Conservation (phyloP, 2,888 invertebrate genomes). For the Drosophila kokeensis region DNA sequence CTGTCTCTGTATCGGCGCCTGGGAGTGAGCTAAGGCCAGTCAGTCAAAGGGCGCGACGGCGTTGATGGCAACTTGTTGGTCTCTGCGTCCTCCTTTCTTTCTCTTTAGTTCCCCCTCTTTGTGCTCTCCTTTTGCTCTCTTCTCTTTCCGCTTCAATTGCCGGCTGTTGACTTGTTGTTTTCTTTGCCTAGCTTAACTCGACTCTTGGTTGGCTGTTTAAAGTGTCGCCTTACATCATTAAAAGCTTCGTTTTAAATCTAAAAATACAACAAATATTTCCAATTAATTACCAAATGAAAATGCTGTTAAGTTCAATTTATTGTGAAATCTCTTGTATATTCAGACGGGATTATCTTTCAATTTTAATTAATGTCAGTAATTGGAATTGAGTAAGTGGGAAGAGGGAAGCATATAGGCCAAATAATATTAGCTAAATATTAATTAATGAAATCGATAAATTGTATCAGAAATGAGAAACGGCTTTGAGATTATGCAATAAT, state of each 20-base stretch:
- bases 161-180: slow-evolving; percentile 13
- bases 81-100: neutral
- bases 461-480: slow-evolving; percentile 5
- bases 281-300: neutral
- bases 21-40: slow-evolving; percentile 22
- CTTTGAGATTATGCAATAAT: slow-evolving; percentile 27
- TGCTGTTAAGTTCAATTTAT: neutral
- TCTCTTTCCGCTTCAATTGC: slow-evolving; percentile 6
- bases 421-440: neutral
- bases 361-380: neutral
- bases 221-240: slow-evolving; percentile 66
- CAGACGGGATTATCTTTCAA: neutral
- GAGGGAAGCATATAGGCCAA: neutral
- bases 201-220: slow-evolving; percentile 21
- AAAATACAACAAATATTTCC: slow-evolving; percentile 5
- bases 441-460: neutral
- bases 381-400: neutral
- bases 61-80: slow-evolving; percentile 56
- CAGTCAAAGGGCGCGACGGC: slow-evolving; percentile 28
- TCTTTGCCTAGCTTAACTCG: slow-evolving; percentile 33
- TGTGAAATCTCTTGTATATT: neutral
- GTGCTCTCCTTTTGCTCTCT: neutral
- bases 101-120: neutral
- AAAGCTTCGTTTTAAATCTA: slow-evolving; percentile 29
- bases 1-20: slow-evolving; percentile 50